Conservation (phyloP, 2,888 invertebrate species). For the Pollenia labialis region DNA sequence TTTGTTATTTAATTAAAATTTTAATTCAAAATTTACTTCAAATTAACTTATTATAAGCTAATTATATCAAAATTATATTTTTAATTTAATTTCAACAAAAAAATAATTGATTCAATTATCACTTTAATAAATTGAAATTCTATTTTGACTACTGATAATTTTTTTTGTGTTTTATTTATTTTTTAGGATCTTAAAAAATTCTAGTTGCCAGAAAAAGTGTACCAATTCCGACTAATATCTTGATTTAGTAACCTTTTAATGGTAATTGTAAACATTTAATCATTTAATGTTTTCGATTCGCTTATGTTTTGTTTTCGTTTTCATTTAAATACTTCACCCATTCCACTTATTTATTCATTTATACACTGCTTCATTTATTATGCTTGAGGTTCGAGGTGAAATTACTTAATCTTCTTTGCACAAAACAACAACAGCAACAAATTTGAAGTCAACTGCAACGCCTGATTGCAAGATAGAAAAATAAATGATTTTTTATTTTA, state of each 20-base stretch:
- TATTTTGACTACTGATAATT: no score
- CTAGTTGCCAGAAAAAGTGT: no score
- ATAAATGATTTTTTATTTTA: slow-evolving; percentile 45
- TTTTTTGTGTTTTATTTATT: no score
- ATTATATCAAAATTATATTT: no score
- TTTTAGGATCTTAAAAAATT: no score
- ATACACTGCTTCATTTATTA: slow-evolving; percentile 37
- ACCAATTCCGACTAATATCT: slow-evolving; percentile 13
- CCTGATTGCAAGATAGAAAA: slow-evolving; percentile 47
- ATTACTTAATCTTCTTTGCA: slow-evolving; percentile 62
- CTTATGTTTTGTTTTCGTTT: background rate
- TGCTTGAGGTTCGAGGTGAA: slow-evolving; percentile 53
- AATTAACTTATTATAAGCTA: no score
- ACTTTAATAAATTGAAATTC: no score
- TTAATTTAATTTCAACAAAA: no score
- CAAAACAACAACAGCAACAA: slow-evolving; percentile 28
- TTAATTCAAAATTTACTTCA: no score
- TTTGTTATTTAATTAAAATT: no score
- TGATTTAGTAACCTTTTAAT: slow-evolving; percentile 15
- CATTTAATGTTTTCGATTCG: background rate
- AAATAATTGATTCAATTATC: no score
- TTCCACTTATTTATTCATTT: background rate
- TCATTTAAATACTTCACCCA: slow-evolving; percentile 3
- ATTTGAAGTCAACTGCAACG: slow-evolving; percentile 14
- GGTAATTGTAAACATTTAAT: slow-evolving; percentile 16